Evolutionary conservation across 1,140 invertebrate genomes (phyloP).

Genomic region (Asbolus verrucosus): DNA sequence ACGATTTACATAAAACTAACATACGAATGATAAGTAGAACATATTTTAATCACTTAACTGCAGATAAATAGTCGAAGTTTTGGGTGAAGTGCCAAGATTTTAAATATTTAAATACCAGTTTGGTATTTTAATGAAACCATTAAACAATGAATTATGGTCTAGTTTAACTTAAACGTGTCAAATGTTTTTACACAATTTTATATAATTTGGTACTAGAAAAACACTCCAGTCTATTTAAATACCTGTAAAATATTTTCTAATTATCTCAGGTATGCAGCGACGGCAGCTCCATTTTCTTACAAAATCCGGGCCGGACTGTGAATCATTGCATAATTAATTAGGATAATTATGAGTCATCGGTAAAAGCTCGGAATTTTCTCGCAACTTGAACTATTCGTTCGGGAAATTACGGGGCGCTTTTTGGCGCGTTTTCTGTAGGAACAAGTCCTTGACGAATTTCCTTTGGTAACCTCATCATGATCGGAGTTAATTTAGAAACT

Average conservation of each 20-base stretch:
- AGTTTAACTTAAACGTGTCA: conserved; percentile 49
- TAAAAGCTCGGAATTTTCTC: conserved; percentile 1
- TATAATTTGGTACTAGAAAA: conserved; percentile 30
- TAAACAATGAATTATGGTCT: conserved; percentile 51
- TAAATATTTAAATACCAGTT: conserved; percentile 52
- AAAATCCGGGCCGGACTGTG: conserved; percentile 16
- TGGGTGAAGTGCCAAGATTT: conserved; percentile 44
- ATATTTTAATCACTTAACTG: conserved; percentile 39
- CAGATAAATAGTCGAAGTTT: conserved; percentile 29
- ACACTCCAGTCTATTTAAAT: conserved; percentile 16
- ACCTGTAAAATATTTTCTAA: conserved; percentile 21
- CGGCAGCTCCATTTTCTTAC: conserved; percentile 6
- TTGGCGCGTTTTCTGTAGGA: no score
- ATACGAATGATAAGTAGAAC: conserved; percentile 39
- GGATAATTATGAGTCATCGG: conserved; percentile 26
- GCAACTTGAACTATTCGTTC: not conserved
- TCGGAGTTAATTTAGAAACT: no score
- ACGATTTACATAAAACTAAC: conserved; percentile 37
- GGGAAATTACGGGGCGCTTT: not conserved
- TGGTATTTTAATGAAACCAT: conserved; percentile 53
- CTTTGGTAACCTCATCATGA: no score
- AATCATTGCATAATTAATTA: conserved; percentile 31
- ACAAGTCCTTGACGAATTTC: no score
- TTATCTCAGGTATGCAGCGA: conserved; percentile 15
- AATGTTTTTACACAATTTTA: conserved; percentile 43